Base-by-base conservation (phyloP, 2,797 vertebrate genomes). In the Anguilla marmorata region DNA sequence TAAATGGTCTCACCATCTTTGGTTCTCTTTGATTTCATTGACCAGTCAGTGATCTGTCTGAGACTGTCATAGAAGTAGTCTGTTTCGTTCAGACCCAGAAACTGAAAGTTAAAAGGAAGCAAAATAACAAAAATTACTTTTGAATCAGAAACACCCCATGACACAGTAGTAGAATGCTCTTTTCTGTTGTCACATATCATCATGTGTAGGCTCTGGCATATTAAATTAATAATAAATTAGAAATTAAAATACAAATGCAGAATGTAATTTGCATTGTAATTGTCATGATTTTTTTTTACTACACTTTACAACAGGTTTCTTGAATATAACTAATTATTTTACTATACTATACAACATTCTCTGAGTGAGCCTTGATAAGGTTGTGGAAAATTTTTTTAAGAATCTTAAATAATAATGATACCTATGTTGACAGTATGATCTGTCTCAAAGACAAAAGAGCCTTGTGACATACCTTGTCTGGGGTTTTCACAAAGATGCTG, bases 21-120 rank as follows among this genome's bases (percentile, higher is more conserved):
- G 52, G 88, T 90, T 88, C 94, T 97, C 89, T 96, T 98, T 30
- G 90, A 95, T 93, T 96, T 98, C 92, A 94, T 97, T 19, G 93
- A 93, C 91, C 94, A 90, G 48, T 98, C 97, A 85, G 96, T 95
- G 86, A 96, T 91, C 48, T 97, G 94, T 90, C 95, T 96, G 85
- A 99, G 92, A 85, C 96, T 97, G 94, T 99, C 99, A 74, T 99
- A 99, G 93, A 99, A 98, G 92, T 97, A 99, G 84, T 96, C 95
- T 86, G 96, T 91, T 74, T 98, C 97, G 0, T 97, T 96, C 92
- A 98, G 94, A 91, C 97, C 97, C 88, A 95, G 93, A 52, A 97
- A 92, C 98, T 99, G 85, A 85, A 91, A 87, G 86, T 85, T 0
- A 74, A 88, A 85, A 5, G 66, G 84, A 83, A 50, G 60, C n/a